These are phyloP conservation scores for Xanthorhoe spadicearia DNA, from an alignment of 2,888 invertebrate species.

Conservation along the genomic window DNA sequence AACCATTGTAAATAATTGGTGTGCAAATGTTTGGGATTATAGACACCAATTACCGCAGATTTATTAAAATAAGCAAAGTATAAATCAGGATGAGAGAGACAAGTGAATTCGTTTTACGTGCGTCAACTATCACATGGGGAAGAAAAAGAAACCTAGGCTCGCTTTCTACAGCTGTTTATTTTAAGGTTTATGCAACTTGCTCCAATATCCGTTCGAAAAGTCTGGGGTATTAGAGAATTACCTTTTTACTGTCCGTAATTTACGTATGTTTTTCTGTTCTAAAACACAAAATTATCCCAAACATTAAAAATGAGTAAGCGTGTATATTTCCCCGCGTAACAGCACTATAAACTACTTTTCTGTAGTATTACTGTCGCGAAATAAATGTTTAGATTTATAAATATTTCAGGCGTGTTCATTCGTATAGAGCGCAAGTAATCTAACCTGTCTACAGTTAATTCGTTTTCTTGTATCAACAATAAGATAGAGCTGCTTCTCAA, in stretches of 20 bases:
- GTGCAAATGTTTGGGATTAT: conserved; percentile 40
- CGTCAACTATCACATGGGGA: conserved; percentile 63
- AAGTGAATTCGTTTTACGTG: conserved; percentile 55
- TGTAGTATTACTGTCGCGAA: not conserved
- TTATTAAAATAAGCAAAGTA: conserved; percentile 46
- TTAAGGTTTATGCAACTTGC: conserved; percentile 11
- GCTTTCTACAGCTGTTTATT: conserved; percentile 42
- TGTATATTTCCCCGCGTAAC: not conserved
- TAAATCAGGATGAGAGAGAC: conserved; percentile 55
- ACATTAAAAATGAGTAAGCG: too few species aligned
- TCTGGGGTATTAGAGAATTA: not conserved
- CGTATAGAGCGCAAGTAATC: not conserved
- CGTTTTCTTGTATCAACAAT: too few species aligned
- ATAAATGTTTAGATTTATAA: not conserved
- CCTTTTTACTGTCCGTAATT: not conserved
- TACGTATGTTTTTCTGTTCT: too few species aligned
- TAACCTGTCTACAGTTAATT: too few species aligned
- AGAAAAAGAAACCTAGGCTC: conserved; percentile 49
- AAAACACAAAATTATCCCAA: too few species aligned
- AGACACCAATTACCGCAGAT: conserved; percentile 17
- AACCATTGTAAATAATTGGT: conserved; percentile 1
- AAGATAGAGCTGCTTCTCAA: too few species aligned
- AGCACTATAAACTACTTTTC: not conserved
- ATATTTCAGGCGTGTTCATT: not conserved
- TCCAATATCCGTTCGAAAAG: conserved; percentile 5